phyloP scores from a whole-genome alignment of 2,113 vertebrate species.

The Sitta europaea region DNA sequence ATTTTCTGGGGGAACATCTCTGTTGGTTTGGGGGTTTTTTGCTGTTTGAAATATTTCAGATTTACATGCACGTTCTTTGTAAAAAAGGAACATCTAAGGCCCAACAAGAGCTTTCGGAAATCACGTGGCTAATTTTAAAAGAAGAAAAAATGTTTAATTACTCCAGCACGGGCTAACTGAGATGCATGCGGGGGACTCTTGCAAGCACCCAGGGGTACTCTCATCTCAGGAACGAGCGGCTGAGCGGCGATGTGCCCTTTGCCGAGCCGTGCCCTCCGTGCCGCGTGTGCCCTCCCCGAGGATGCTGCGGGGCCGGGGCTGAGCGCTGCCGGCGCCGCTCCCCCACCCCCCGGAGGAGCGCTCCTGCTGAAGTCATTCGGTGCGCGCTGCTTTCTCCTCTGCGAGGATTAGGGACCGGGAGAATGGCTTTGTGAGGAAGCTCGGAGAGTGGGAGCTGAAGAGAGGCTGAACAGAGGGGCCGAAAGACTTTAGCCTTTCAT shows the following conservation, averaged over 20 bases:
- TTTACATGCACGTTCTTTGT: neutral
- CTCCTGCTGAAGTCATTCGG: conserved; percentile 71
- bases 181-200: neutral
- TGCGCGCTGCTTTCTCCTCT: conserved; percentile 60
- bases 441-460: conserved; percentile 67
- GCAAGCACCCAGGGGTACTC: neutral
- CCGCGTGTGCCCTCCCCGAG: neutral
- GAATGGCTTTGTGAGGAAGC: conserved; percentile 76
- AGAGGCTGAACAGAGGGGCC: conserved; percentile 60
- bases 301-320: neutral
- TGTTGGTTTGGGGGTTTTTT: neutral
- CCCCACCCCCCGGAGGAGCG: conserved; percentile 34
- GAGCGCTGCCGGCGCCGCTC: neutral
- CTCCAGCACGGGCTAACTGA: neutral
- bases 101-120: neutral
- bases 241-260: neutral
- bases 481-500: conserved; percentile 63
- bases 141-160: neutral
- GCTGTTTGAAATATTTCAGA: neutral
- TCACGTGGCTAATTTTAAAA: neutral
- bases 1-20: neutral
- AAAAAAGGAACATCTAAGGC: neutral
- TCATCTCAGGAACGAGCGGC: neutral
- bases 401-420: conserved; percentile 72
- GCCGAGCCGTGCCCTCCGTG: neutral